A percentile compares a stretch with the other conserved stretches of the same genome.
Conservation (phyloP, 2,113 vertebrate species). For the Pachypanchax playfairii region DNA sequence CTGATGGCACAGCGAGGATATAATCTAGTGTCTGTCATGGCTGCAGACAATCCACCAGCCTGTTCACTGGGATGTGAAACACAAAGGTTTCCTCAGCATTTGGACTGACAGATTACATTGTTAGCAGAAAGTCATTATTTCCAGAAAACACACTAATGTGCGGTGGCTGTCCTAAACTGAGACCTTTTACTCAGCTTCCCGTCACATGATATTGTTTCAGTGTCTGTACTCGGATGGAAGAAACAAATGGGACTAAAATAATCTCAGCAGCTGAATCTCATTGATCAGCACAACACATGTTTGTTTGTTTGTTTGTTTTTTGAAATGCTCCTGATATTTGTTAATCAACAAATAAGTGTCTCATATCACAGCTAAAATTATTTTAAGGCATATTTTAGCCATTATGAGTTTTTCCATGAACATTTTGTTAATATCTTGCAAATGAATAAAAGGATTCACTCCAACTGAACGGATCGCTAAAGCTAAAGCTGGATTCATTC, state of each 20-base stretch:
- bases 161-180: constrained; percentile 36
- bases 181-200: constrained; percentile 50
- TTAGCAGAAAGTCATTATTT: constrained; percentile 70
- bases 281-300: constrained; percentile 15
- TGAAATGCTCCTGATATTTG: constrained; percentile 9
- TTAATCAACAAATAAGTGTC: constrained; percentile 21
- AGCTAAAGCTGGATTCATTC: no score
- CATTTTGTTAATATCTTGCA: no score
- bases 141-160: constrained; percentile 61
- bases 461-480: no score
- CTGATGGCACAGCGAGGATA: constrained; percentile 48
- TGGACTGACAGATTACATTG: constrained; percentile 65
- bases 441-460: no score
- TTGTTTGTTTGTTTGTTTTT: constrained; percentile 30
- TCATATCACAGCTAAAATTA: no score
- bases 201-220: constrained; percentile 37
- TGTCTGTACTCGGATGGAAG: constrained; percentile 33
- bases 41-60: constrained; percentile 62
- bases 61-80: constrained; percentile 66
- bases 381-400: no score
- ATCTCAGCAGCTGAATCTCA: constrained; percentile 21
- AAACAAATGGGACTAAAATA: constrained; percentile 28
- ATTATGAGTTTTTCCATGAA: no score
- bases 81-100: constrained; percentile 49
- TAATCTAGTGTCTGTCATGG: constrained; percentile 55